A percentile compares a stretch with the other conserved stretches of the same genome.
Conservation (phyloP, 1,140 invertebrate species). For the Cotesia typhae region DNA sequence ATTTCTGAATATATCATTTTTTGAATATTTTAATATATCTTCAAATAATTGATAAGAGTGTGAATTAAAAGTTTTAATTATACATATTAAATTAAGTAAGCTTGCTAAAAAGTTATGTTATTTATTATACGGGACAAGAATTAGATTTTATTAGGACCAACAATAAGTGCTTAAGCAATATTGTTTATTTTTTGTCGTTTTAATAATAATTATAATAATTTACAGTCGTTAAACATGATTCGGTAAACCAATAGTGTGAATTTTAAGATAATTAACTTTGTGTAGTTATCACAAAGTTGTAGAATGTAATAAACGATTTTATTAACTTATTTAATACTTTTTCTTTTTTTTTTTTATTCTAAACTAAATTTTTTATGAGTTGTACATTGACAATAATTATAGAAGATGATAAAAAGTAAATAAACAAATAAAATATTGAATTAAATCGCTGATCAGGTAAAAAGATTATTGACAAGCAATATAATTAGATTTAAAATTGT, state of each 20-base stretch:
- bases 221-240: conserved; percentile 32
- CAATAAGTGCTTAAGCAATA: conserved; percentile 17
- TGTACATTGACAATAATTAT: too few relatives aligned
- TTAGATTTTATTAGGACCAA: background rate
- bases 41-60: too few relatives aligned
- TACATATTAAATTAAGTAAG: too few relatives aligned
- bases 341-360: background rate
- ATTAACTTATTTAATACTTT: background rate
- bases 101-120: too few relatives aligned
- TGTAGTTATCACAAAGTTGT: background rate
- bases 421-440: background rate
- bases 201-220: conserved; percentile 25
- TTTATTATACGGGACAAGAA: too few relatives aligned
- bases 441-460: too few relatives aligned
- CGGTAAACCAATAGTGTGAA: conserved; percentile 7
- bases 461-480: too few relatives aligned
- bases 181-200: conserved; percentile 29
- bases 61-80: too few relatives aligned
- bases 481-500: too few relatives aligned
- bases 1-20: too few relatives aligned
- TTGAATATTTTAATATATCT: too few relatives aligned
- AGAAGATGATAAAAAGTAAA: conserved; percentile 1
- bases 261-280: background rate
- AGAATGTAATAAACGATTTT: background rate
- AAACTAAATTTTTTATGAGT: background rate